Percentiles rank a stretch among this genome's conserved stretches.
Conservation (phyloP, 30 jellyfish, hydroid and myxozoan genomes). For the Morbakka virulenta region DNA sequence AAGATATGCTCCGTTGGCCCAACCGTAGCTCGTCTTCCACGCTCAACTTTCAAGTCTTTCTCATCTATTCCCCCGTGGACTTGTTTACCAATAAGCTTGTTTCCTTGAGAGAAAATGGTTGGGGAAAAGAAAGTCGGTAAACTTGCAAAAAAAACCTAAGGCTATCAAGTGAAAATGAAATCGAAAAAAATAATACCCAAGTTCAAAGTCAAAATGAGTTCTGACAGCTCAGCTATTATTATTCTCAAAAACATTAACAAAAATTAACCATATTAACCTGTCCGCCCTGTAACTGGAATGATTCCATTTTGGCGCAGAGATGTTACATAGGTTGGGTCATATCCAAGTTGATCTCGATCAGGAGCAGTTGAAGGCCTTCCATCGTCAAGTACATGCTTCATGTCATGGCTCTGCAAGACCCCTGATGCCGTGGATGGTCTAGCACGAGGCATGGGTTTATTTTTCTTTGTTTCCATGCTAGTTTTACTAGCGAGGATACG, state of each 20-base stretch:
- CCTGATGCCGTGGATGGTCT: conserved; percentile 91
- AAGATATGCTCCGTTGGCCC: conserved; percentile 80
- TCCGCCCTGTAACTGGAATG: not conserved
- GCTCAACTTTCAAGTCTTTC: conserved; percentile 40
- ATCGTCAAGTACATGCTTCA: conserved; percentile 75
- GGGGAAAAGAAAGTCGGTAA: no score
- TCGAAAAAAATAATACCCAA: no score
- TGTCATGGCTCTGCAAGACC: conserved; percentile 63
- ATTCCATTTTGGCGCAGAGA: conserved; percentile 62
- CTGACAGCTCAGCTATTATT: no score
- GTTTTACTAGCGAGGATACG: no score
- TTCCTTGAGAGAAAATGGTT: not conserved
- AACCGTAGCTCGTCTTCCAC: conserved; percentile 72
- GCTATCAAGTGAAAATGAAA: no score
- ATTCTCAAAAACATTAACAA: no score
- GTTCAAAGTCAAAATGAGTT: no score
- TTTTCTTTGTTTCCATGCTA: no score
- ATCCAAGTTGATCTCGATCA: conserved; percentile 60
- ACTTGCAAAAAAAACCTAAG: no score
- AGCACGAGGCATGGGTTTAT: no score
- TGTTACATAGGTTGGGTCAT: conserved; percentile 85
- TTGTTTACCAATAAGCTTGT: conserved; percentile 60
- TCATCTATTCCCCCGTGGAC: conserved; percentile 91
- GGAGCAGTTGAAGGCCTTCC: conserved; percentile 76
- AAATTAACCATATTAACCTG: no score